Conservation (phyloP, 1,140 invertebrate genomes). For the Drepana arcuata region DNA sequence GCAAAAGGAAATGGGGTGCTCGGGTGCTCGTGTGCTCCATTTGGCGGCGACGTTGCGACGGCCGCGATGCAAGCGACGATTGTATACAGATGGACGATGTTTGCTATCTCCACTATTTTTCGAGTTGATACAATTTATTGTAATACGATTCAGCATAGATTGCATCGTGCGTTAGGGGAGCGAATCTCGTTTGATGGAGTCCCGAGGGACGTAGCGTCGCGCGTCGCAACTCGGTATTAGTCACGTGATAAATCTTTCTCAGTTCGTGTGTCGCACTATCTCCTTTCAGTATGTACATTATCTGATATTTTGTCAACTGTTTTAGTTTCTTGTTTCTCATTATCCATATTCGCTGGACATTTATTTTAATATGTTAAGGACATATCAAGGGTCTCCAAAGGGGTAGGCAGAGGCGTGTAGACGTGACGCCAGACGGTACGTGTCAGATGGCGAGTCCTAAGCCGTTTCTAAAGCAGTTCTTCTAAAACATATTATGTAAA, state of each 20-base stretch:
- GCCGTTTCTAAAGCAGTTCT: too few species aligned
- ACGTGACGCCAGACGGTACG: too few species aligned
- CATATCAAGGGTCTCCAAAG: too few species aligned
- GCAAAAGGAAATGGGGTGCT: slow-evolving; percentile 50
- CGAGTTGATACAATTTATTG: slow-evolving; percentile 72
- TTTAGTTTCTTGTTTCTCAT: slow-evolving; percentile 49
- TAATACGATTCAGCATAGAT: slow-evolving; percentile 72
- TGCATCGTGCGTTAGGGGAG: slow-evolving; percentile 65
- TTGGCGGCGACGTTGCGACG: too few species aligned
- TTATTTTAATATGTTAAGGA: too few species aligned
- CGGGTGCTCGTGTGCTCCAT: too few species aligned
- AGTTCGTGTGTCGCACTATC: slow-evolving; percentile 39
- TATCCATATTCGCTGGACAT: slow-evolving; percentile 44
- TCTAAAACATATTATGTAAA: too few species aligned
- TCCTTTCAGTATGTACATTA: slow-evolving; percentile 35
- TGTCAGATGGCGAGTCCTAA: too few species aligned
- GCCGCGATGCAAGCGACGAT: slow-evolving; percentile 41
- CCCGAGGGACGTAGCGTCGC: slow-evolving; percentile 56
- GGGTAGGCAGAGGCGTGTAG: too few species aligned
- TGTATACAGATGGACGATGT: slow-evolving; percentile 69
- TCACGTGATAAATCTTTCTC: slow-evolving; percentile 66
- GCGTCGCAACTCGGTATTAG: slow-evolving; percentile 61
- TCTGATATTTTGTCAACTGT: slow-evolving; percentile 37
- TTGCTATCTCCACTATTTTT: slow-evolving; percentile 70
- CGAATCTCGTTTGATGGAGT: slow-evolving; percentile 69